phyloP scores from a whole-genome alignment of 1,140 invertebrate genomes.

The Drosophila novamexicana region DNA sequence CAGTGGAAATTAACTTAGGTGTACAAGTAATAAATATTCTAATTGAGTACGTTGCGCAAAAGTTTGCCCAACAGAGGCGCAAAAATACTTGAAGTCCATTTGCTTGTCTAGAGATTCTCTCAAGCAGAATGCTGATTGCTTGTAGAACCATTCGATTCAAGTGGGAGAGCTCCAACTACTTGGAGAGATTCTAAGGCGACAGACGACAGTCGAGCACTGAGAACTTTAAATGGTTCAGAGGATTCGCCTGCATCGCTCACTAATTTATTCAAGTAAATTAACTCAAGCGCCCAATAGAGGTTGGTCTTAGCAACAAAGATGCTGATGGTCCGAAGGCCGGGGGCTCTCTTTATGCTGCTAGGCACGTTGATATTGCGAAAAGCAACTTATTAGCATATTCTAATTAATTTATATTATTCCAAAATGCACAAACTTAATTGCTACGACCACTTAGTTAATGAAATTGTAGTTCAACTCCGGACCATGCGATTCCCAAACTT shows the following conservation, averaged over 20 bases:
- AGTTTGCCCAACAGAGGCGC: background rate
- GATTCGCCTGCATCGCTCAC: slow-evolving; percentile 61
- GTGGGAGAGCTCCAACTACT: background rate
- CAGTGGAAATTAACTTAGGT: slow-evolving; percentile 32
- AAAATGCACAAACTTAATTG: slow-evolving; percentile 81
- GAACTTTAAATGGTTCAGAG: slow-evolving; percentile 49
- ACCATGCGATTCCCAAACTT: slow-evolving; percentile 36
- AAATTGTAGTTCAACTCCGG: slow-evolving; percentile 67
- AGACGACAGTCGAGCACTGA: background rate
- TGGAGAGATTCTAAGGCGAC: background rate
- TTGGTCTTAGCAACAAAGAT: slow-evolving; percentile 11
- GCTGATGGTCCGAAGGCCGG: background rate
- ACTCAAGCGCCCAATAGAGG: slow-evolving; percentile 51
- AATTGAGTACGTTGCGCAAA: slow-evolving; percentile 36
- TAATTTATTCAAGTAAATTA: slow-evolving; percentile 81
- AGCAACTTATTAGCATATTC: slow-evolving; percentile 78
- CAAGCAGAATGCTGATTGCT: slow-evolving; percentile 15
- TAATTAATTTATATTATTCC: slow-evolving; percentile 83
- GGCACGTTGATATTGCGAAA: slow-evolving; percentile 41
- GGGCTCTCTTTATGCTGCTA: slow-evolving; percentile 11
- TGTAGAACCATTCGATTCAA: slow-evolving; percentile 26
- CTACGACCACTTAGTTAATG: slow-evolving; percentile 80
- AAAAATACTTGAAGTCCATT: slow-evolving; percentile 23
- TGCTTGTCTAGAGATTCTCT: slow-evolving; percentile 14
- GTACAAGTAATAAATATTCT: slow-evolving; percentile 42